Percentiles rank a stretch among this genome's conserved stretches.
These are phyloP conservation scores for Amphiprion clarkii DNA, from an alignment of 2,797 vertebrate genomes.

Conservation along the genomic window DNA sequence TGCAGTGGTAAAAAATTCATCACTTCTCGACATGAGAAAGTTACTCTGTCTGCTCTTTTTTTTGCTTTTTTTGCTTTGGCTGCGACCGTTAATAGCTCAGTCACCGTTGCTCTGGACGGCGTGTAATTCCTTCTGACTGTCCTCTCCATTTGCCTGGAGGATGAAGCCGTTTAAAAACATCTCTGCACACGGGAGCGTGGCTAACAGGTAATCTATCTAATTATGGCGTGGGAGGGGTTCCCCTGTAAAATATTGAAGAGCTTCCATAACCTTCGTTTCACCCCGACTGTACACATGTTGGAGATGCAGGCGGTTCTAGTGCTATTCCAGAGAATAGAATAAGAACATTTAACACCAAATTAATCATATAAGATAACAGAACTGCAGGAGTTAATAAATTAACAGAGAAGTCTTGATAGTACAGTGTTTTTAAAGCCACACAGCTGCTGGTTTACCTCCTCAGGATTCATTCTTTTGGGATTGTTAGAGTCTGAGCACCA, in stretches of 20 bases:
- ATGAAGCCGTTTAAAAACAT: slow-evolving; percentile 91
- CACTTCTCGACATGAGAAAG: slow-evolving; percentile 81
- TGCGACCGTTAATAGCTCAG: slow-evolving; percentile 84
- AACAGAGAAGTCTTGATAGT: background rate
- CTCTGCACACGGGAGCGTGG: slow-evolving; percentile 90
- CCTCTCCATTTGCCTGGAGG: slow-evolving; percentile 94
- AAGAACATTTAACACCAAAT: slow-evolving; percentile 46
- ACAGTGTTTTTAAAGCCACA: slow-evolving; percentile 1
- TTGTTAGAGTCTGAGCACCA: background rate
- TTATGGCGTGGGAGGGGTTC: slow-evolving; percentile 93
- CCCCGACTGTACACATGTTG: slow-evolving; percentile 88
- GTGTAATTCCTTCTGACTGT: slow-evolving; percentile 94
- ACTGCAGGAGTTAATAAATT: slow-evolving; percentile 27
- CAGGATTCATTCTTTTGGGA: background rate
- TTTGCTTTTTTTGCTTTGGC: slow-evolving; percentile 47
- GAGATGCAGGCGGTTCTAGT: slow-evolving; percentile 74
- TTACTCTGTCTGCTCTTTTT: slow-evolving; percentile 65
- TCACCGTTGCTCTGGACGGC: slow-evolving; percentile 88
- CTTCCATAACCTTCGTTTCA: slow-evolving; percentile 95
- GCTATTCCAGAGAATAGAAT: slow-evolving; percentile 58
- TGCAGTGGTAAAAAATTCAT: slow-evolving; percentile 91
- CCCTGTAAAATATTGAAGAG: slow-evolving; percentile 95
- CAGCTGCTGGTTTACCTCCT: too few relatives aligned
- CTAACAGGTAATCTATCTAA: slow-evolving; percentile 99
- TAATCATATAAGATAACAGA: slow-evolving; percentile 35